Evolutionary conservation across 2,888 invertebrate genomes (phyloP).

Genomic region (Amblyjoppa fuscipennis): DNA sequence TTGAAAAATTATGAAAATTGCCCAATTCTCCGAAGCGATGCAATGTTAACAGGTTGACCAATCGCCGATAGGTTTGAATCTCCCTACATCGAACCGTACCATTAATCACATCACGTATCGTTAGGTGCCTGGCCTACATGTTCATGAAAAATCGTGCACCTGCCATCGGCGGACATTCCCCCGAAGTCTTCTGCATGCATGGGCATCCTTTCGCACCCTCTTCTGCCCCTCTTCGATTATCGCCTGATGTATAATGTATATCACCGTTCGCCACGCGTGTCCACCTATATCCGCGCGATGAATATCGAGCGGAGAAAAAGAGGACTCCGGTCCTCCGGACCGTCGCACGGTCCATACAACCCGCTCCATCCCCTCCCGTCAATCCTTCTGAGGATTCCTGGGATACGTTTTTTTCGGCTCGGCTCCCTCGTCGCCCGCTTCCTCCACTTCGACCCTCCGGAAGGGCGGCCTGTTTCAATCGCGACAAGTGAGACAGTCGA

Average conservation of each 20-base stretch:
- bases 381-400: slow-evolving; percentile 43
- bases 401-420: slow-evolving; percentile 14
- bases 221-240: slow-evolving; percentile 61
- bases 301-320: slow-evolving; percentile 45
- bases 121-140: slow-evolving; percentile 46
- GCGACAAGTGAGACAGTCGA: slow-evolving; percentile 43
- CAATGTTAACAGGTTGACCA: not conserved
- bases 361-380: not conserved
- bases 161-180: slow-evolving; percentile 26
- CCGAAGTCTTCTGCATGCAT: slow-evolving; percentile 52
- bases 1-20: too few species aligned
- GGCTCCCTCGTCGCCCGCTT: slow-evolving; percentile 24
- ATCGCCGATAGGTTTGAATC: slow-evolving; percentile 3
- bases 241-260: slow-evolving; percentile 63
- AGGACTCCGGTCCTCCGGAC: slow-evolving; percentile 9
- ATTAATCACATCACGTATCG: slow-evolving; percentile 52
- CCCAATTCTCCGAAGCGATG: not conserved
- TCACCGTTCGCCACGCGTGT: slow-evolving; percentile 47
- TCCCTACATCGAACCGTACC: not conserved
- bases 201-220: slow-evolving; percentile 51
- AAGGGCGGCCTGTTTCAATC: slow-evolving; percentile 62
- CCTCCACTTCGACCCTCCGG: slow-evolving; percentile 54
- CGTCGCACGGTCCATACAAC: slow-evolving; percentile 33
- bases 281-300: slow-evolving; percentile 47
- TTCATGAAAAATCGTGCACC: slow-evolving; percentile 52